Evolutionary conservation across 2,888 invertebrate species (phyloP).

Genomic region (Ennomos quercinarius): DNA sequence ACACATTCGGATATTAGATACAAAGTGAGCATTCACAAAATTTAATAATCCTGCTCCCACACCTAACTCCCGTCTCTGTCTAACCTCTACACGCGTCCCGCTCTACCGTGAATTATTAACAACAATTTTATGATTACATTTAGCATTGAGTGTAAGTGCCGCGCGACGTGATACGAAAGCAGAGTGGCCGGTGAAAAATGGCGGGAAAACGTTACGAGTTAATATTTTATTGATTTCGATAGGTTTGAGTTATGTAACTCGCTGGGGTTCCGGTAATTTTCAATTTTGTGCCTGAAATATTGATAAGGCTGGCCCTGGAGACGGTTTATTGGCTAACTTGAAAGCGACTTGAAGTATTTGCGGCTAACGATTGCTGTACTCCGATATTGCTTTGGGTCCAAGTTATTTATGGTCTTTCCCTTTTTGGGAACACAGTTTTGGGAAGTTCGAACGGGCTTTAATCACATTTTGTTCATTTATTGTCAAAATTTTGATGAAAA

Average conservation of each 20-base stretch:
- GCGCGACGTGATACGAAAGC: constrained; percentile 76
- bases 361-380: constrained; percentile 34
- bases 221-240: constrained; percentile 84
- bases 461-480: too few relatives aligned
- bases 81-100: constrained; percentile 47
- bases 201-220: constrained; percentile 78
- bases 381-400: constrained; percentile 31
- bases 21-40: constrained; percentile 85
- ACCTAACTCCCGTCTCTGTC: constrained; percentile 54
- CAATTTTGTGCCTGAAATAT: constrained; percentile 83
- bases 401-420: constrained; percentile 33
- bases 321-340: constrained; percentile 50
- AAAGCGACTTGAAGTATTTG: constrained; percentile 35
- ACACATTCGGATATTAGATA: constrained; percentile 85
- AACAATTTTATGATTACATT: constrained; percentile 85
- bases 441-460: constrained; percentile 1
- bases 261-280: constrained; percentile 75
- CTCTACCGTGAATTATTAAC: constrained; percentile 80
- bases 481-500: too few relatives aligned
- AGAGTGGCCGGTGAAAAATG: constrained; percentile 77
- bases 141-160: constrained; percentile 78
- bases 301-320: constrained; percentile 65
- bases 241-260: constrained; percentile 79
- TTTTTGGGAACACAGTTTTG: constrained; percentile 18
- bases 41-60: constrained; percentile 81